Evolutionary conservation across 2,888 invertebrate genomes (phyloP).

Genomic region (Drosophila limbata): DNA sequence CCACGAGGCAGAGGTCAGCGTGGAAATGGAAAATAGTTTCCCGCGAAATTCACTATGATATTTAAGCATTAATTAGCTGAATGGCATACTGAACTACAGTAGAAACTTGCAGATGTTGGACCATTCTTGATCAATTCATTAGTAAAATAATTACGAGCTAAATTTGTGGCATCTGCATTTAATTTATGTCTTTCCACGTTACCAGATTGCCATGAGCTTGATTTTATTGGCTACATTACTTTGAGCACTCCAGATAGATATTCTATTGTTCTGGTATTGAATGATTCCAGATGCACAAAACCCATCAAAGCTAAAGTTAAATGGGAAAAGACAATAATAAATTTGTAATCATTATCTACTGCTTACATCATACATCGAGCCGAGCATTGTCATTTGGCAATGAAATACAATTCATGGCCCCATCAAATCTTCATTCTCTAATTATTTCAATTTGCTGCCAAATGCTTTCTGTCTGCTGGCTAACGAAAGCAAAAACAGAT

Average conservation of each 20-base stretch:
- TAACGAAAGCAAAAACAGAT: neutral
- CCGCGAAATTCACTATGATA: neutral
- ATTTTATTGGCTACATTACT: constrained; percentile 58
- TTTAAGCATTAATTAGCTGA: constrained; percentile 1
- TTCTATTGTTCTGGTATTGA: constrained; percentile 30
- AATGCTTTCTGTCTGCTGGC: constrained; percentile 11
- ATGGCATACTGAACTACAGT: neutral
- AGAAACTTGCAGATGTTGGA: neutral
- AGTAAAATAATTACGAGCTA: constrained; percentile 60
- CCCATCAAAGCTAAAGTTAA: constrained; percentile 30
- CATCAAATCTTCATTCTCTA: constrained; percentile 30
- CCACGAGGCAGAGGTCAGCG: neutral
- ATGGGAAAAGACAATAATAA: constrained; percentile 61
- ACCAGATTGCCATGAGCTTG: constrained; percentile 66
- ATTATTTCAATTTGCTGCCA: constrained; percentile 34
- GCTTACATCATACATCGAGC: constrained; percentile 37
- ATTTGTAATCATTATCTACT: constrained; percentile 63
- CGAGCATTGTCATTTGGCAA: constrained; percentile 42
- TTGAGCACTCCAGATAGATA: constrained; percentile 36
- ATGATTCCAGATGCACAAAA: constrained; percentile 62
- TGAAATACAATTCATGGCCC: constrained; percentile 36
- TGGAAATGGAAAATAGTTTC: neutral
- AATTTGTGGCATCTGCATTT: constrained; percentile 75
- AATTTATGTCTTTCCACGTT: constrained; percentile 71
- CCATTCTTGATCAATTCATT: constrained; percentile 1